These are phyloP conservation scores for Notarius lentiginosus DNA, from an alignment of 2,113 vertebrate genomes.

Conservation along the genomic window DNA sequence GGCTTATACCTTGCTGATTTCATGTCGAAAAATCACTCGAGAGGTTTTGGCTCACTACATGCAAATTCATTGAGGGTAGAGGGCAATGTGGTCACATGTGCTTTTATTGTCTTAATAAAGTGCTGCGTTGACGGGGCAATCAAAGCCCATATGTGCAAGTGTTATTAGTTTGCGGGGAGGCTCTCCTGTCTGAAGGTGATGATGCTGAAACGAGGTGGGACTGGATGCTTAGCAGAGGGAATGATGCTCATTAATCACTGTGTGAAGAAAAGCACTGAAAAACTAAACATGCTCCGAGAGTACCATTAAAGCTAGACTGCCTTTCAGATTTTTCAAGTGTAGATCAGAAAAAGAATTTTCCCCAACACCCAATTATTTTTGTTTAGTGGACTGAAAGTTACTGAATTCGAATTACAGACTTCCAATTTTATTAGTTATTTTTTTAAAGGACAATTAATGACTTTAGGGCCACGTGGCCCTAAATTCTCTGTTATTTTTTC, in stretches of 20 bases:
- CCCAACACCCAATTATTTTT: too few relatives aligned
- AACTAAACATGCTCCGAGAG: not conserved
- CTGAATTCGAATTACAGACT: too few relatives aligned
- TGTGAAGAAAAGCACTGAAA: not conserved
- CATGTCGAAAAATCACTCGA: not conserved
- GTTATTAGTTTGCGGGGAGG: not conserved
- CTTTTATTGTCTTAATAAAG: not conserved
- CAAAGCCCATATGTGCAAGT: not conserved
- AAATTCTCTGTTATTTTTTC: too few relatives aligned
- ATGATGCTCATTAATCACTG: not conserved
- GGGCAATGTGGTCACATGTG: not conserved
- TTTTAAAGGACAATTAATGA: too few relatives aligned
- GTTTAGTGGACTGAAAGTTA: too few relatives aligned
- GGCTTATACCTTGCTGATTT: not conserved
- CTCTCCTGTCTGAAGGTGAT: not conserved
- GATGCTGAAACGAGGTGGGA: not conserved
- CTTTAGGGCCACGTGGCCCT: too few relatives aligned
- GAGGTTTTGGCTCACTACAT: not conserved
- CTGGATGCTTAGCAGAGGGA: not conserved
- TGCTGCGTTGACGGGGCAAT: not conserved
- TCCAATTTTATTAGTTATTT: too few relatives aligned
- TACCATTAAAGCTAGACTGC: not conserved
- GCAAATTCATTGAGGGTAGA: not conserved
- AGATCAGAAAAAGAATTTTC: too few relatives aligned
- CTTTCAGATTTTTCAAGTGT: too few relatives aligned